Conservation (phyloP, 2,888 invertebrate species). For the Melolontha melolontha region DNA sequence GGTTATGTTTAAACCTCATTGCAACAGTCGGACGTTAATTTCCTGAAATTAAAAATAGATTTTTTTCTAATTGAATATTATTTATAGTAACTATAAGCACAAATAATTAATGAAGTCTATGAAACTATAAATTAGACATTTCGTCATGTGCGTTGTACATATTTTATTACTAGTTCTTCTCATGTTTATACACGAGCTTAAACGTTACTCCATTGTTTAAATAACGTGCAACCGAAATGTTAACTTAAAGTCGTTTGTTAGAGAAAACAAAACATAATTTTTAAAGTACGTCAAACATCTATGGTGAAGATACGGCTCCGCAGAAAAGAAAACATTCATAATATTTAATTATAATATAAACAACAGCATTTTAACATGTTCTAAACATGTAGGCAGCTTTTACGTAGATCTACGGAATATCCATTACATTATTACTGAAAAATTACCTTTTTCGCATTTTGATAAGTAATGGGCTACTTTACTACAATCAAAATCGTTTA, state of each 20-base stretch:
- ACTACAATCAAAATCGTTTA: too few species aligned
- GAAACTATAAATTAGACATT: conserved; percentile 22
- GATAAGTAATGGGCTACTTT: too few species aligned
- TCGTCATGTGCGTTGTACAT: conserved; percentile 28
- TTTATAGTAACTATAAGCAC: too few species aligned
- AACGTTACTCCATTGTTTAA: conserved; percentile 33
- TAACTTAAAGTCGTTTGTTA: conserved; percentile 34
- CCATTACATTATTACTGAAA: too few species aligned
- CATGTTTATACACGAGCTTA: conserved; percentile 29
- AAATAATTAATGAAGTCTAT: too few species aligned
- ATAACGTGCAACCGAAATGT: conserved; percentile 37
- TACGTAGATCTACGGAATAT: too few species aligned
- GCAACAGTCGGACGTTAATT: too few species aligned
- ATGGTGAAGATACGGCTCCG: conserved; percentile 31
- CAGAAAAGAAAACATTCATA: conserved; percentile 39
- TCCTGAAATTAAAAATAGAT: too few species aligned
- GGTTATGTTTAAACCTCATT: too few species aligned
- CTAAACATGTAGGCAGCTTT: conserved; percentile 15
- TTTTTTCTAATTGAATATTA: too few species aligned
- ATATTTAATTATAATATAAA: conserved; percentile 39
- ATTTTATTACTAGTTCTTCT: conserved; percentile 31
- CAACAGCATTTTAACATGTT: conserved; percentile 36
- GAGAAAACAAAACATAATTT: conserved; percentile 38
- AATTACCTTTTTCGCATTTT: too few species aligned
- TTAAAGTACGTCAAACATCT: conserved; percentile 32